phyloP scores from a whole-genome alignment of 2,797 vertebrate genomes.

The Odontamblyopus rebecca region DNA sequence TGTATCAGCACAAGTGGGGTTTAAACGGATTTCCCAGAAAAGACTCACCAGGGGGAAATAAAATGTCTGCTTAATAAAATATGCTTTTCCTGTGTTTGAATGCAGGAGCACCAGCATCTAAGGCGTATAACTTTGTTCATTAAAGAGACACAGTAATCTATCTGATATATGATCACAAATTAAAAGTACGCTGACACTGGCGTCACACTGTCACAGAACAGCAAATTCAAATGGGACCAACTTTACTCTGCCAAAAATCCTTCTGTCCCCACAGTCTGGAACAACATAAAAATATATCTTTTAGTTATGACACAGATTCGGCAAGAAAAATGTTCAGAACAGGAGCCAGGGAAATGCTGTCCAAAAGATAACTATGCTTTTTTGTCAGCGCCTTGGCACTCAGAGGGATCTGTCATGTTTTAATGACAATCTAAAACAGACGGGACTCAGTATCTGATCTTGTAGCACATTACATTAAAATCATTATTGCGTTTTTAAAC shows the following conservation, averaged over 20 bases:
- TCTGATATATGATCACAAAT: slow-evolving; percentile 30
- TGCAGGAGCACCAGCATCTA: slow-evolving; percentile 17
- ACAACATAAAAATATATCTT: slow-evolving; percentile 25
- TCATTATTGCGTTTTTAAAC: background rate
- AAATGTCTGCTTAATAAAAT: slow-evolving; percentile 42
- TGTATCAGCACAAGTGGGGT: slow-evolving; percentile 30
- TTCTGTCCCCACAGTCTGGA: slow-evolving; percentile 36
- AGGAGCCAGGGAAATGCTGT: slow-evolving; percentile 38
- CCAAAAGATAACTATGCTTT: slow-evolving; percentile 21
- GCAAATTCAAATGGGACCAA: slow-evolving; percentile 3
- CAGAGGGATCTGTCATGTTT: background rate
- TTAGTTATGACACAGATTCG: slow-evolving; percentile 11
- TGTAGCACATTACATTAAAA: background rate
- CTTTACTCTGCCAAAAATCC: slow-evolving; percentile 29
- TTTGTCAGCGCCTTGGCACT: slow-evolving; percentile 25
- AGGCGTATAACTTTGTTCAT: slow-evolving; percentile 25
- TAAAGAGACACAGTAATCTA: slow-evolving; percentile 25
- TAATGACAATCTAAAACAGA: background rate
- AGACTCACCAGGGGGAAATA: slow-evolving; percentile 24
- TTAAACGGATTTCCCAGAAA: slow-evolving; percentile 26
- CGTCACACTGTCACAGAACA: slow-evolving; percentile 1
- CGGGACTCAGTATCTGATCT: background rate
- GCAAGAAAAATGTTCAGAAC: slow-evolving; percentile 8
- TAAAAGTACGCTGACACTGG: background rate
- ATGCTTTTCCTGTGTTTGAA: slow-evolving; percentile 23